Evolutionary conservation across 2,113 vertebrate species (phyloP), one percentile per base, ranked within the genome.

Genomic region (Dasyprocta punctata): DNA sequence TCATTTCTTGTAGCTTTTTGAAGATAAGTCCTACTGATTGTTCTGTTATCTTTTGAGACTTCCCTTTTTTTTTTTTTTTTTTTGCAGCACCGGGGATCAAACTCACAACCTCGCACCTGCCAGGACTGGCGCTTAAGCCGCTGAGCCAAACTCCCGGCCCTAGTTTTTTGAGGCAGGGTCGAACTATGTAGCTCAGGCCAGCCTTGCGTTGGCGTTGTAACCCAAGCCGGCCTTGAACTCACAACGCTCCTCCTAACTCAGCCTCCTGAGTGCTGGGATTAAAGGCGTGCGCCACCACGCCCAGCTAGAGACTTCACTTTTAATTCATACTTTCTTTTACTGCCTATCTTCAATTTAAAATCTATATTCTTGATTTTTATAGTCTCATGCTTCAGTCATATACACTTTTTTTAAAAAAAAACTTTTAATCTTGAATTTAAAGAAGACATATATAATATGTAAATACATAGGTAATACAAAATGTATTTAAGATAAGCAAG

Each of bases 341-440:
- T 41, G 10, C 3, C 47, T 65, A 54, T 94, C 41, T 86, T 92
- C n/a, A 61, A 69, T 5, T 69, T 3, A 82, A 84, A 91, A 84
- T 90, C 41, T 90, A 80, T 12, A 30, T 97, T 61, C 41, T 83
- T 38, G 17, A 69, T 82, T n/a, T 89, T 95, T 36, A 69, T 30
- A 82, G 20, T 77, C 33, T 67, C 36, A 60, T 56, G 67, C 81
- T 88, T 85, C 19, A 78, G 33, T 80, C 38, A 88, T 49, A 47
- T 5, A 86, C 81, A 28, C 30, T 78, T 1, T 65, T 36, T 65
- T 44, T 36, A 28, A 75, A 92, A 94, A 82, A 82, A 44, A 63
- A 84, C 47, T 61, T 88, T 78, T 19, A 33, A 36, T 69, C 2
- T 19, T 86, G 19, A 19, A 63, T 60, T 82, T 88, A 86, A 90